A percentile compares a stretch with the other conserved stretches of the same genome.
Conservation (phyloP, 2,113 vertebrate species). For the Corythoichthys haematopterus region DNA sequence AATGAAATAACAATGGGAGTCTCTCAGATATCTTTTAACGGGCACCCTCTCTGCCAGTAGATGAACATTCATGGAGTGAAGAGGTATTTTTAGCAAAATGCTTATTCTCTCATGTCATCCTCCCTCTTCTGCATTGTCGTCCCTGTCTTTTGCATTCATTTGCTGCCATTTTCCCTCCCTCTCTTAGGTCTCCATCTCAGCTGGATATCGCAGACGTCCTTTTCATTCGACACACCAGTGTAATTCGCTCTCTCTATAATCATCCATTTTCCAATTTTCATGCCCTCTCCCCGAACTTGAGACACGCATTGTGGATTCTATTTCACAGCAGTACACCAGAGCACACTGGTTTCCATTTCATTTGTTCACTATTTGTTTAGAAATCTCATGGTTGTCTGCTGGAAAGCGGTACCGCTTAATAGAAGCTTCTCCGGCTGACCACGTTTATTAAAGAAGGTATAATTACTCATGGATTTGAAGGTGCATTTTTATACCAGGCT, state of each 20-base stretch:
- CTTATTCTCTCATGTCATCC: slow-evolving; percentile 50
- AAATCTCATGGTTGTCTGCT: slow-evolving; percentile 40
- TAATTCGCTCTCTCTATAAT: slow-evolving; percentile 63
- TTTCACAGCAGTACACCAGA: slow-evolving; percentile 58
- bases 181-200: slow-evolving; percentile 53
- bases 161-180: slow-evolving; percentile 45
- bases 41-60: slow-evolving; percentile 24
- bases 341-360: slow-evolving; percentile 54
- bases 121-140: slow-evolving; percentile 49
- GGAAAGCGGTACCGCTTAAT: slow-evolving; percentile 40
- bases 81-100: slow-evolving; percentile 53
- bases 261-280: slow-evolving; percentile 66
- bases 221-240: slow-evolving; percentile 68
- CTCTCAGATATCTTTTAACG: slow-evolving; percentile 46
- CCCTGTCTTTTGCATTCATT: slow-evolving; percentile 56
- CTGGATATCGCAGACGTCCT: slow-evolving; percentile 62
- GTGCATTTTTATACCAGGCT: slow-evolving; percentile 26
- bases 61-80: slow-evolving; percentile 41
- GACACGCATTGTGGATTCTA: slow-evolving; percentile 53
- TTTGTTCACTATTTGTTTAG: slow-evolving; percentile 61
- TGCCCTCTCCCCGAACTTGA: slow-evolving; percentile 60
- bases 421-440: slow-evolving; percentile 32
- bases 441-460: slow-evolving; percentile 36
- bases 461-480: slow-evolving; percentile 24
- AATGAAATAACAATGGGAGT: slow-evolving; percentile 53